These are phyloP conservation scores for Erpetoichthys calabaricus DNA, from an alignment of 2,797 vertebrate genomes.

Conservation along the genomic window DNA sequence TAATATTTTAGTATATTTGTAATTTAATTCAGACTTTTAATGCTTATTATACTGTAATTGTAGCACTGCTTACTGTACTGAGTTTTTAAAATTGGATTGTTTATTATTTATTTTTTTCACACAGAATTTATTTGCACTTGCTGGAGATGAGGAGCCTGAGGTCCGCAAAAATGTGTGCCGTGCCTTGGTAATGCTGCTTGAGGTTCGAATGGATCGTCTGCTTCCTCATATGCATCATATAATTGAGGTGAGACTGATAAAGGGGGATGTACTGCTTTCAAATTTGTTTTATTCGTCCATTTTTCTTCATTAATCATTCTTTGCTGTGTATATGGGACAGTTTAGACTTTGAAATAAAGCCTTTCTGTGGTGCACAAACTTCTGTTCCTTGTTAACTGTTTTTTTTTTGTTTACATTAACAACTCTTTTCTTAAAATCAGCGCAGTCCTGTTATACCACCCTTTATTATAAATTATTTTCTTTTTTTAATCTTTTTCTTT, in stretches of 20 bases:
- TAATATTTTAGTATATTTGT: no score
- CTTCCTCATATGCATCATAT: constrained; percentile 79
- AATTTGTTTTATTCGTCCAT: not conserved
- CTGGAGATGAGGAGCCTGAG: constrained; percentile 66
- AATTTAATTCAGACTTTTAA: no score
- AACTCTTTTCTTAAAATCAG: no score
- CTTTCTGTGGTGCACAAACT: not conserved
- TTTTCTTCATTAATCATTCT: not conserved
- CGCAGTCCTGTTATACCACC: no score
- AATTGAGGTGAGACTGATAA: constrained; percentile 48
- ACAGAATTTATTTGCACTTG: constrained; percentile 70
- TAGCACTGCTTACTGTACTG: no score
- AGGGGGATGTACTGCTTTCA: no score
- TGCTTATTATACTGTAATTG: no score
- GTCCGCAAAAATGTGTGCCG: constrained; percentile 74
- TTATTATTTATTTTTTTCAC: not conserved
- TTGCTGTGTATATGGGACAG: not conserved
- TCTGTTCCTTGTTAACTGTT: no score
- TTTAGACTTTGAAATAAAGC: not conserved
- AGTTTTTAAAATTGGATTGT: no score
- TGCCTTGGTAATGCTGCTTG: constrained; percentile 69
- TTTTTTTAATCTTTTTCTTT: no score
- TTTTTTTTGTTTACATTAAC: no score
- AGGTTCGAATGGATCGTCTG: constrained; percentile 72
- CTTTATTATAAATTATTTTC: no score